Evolutionary conservation across 2,888 invertebrate genomes (phyloP), one percentile per base, ranked within the genome.

Genomic region (Torymus tubicola): DNA sequence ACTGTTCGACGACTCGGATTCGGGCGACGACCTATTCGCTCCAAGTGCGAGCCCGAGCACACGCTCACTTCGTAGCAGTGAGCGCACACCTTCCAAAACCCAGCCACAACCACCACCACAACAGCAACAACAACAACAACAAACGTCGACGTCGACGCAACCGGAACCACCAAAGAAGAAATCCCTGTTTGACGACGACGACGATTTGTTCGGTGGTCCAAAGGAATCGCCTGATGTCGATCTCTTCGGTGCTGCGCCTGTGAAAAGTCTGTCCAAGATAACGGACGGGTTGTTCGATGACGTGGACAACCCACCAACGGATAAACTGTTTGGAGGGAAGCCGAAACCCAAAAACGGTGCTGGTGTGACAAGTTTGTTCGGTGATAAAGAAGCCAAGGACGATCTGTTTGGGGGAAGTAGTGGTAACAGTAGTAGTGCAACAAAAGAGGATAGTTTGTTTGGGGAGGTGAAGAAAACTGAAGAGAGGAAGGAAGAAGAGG

Each of bases 1-100:
- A 24, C 82, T 89, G 57, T 90, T 90, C 83, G 90, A 89, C 76
- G 89, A 90, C 64, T 89, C 89, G 13, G 90, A 90, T 68, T 89
- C 90, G 31, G 89, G 87, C 14, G 88, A 89, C 80, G 90, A 90
- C 65, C 84, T 90, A 53, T 90, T 90, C 82, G 87, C 87, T 8
- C 31, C 31, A 16, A 86, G 86, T 77, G 84, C 87, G n/a, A 88
- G 87, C 65, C 88, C 88, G 4, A 87, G 86, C 65, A 86, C 88
- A 10, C 85, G 86, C 52, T 87, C 89, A 2, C 86, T 71, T 2
- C 60, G 65, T 55, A 80, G 78, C 76, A 65, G 21, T 16, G 79
- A 82, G 12, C 72, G 24, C 14, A 80, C 75, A 11, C 78, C 78
- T 0, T 74, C 78, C 11, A 72, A 65, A 31, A 18, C 31, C 4